Conservation (phyloP, 2,888 invertebrate genomes). For the Hololepta plana region DNA sequence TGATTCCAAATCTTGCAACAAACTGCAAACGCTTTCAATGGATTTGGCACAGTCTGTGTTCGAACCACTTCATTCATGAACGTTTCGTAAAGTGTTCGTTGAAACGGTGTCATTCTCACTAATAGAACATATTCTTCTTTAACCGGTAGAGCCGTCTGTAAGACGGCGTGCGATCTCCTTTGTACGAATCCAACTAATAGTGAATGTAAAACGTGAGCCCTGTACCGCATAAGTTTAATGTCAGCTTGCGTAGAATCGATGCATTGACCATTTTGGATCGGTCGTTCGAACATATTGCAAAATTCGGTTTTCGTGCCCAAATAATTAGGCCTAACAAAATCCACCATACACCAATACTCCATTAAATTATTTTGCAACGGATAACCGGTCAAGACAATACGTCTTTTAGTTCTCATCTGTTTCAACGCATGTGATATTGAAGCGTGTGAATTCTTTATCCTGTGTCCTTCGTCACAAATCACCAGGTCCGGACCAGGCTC, state of each 20-base stretch:
- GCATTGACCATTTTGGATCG: slow-evolving; percentile 97
- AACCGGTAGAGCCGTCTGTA: slow-evolving; percentile 81
- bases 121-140: slow-evolving; percentile 91
- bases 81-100: slow-evolving; percentile 75
- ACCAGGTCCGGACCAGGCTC: slow-evolving; percentile 87
- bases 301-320: slow-evolving; percentile 94
- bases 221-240: slow-evolving; percentile 78
- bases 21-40: slow-evolving; percentile 93
- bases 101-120: slow-evolving; percentile 73
- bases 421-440: slow-evolving; percentile 91
- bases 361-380: slow-evolving; percentile 94
- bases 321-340: slow-evolving; percentile 95
- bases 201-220: slow-evolving; percentile 92
- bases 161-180: slow-evolving; percentile 79
- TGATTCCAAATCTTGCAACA: slow-evolving; percentile 98
- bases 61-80: slow-evolving; percentile 88
- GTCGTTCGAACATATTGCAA: slow-evolving; percentile 96
- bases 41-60: slow-evolving; percentile 77
- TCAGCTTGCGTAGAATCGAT: slow-evolving; percentile 92
- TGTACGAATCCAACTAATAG: slow-evolving; percentile 92
- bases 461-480: slow-evolving; percentile 92
- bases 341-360: slow-evolving; percentile 98
- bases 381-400: slow-evolving; percentile 94
- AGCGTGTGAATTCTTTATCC: slow-evolving; percentile 96
- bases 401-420: slow-evolving; percentile 81